phyloP scores from a whole-genome alignment of 2,888 invertebrate genomes.

The Diarsia rubi region DNA sequence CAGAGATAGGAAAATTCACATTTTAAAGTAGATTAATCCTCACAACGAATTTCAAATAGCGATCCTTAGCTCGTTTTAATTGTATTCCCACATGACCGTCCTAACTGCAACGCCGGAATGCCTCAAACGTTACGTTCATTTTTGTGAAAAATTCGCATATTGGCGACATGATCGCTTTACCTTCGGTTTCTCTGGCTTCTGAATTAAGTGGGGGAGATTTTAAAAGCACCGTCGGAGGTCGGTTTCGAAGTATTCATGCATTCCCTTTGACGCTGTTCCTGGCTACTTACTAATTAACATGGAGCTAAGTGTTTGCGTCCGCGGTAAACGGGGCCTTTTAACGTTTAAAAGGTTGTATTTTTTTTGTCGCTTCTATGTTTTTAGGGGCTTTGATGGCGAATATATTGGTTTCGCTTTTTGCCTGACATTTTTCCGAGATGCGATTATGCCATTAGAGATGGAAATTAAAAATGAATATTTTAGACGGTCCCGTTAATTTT shows the following conservation, averaged over 20 bases:
- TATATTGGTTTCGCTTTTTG: constrained; percentile 86
- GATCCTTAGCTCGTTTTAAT: constrained; percentile 60
- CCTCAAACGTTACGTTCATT: constrained; percentile 74
- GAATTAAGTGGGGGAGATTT: constrained; percentile 88
- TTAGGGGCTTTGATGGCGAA: constrained; percentile 86
- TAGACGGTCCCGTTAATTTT: constrained; percentile 40
- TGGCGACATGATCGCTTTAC: constrained; percentile 88
- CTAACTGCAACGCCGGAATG: constrained; percentile 32
- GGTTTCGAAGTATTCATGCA: constrained; percentile 89
- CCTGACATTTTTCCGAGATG: constrained; percentile 82
- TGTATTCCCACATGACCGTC: constrained; percentile 61
- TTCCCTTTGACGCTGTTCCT: constrained; percentile 90
- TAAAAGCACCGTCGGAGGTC: constrained; percentile 88
- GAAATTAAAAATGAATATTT: constrained; percentile 70
- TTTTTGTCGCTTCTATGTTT: constrained; percentile 83
- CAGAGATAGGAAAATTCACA: constrained; percentile 20
- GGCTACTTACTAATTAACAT: constrained; percentile 90
- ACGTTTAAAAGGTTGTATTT: constrained; percentile 88
- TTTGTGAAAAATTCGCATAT: constrained; percentile 85
- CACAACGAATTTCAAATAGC: constrained; percentile 47
- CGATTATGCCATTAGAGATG: constrained; percentile 80
- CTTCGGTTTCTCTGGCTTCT: constrained; percentile 86
- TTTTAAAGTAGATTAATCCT: constrained; percentile 44
- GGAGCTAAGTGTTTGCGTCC: constrained; percentile 90
- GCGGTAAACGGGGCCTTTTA: constrained; percentile 90